These are phyloP conservation scores for Lucinisca nassula DNA, from an alignment of 2,888 invertebrate species.

Conservation along the genomic window DNA sequence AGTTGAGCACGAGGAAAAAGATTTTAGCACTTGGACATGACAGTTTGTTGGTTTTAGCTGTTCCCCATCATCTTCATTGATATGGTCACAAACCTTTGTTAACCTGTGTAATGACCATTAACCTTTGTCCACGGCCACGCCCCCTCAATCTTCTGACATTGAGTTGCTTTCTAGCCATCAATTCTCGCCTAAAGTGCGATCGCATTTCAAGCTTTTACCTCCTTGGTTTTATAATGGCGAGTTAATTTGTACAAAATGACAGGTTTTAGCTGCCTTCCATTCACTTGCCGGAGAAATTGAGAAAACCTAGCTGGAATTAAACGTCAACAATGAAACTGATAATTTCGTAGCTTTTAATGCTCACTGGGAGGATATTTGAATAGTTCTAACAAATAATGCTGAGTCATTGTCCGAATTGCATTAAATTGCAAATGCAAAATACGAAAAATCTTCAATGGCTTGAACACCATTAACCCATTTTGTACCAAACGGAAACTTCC, in stretches of 20 bases:
- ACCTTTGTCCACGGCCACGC: not conserved
- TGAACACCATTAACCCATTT: no score
- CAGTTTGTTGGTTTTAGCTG: no score
- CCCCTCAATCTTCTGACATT: not conserved
- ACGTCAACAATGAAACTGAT: not conserved
- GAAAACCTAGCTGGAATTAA: not conserved
- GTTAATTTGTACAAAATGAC: slow-evolving; percentile 26
- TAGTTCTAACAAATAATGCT: no score
- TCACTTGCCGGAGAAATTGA: not conserved
- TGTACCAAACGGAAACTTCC: no score
- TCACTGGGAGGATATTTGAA: not conserved
- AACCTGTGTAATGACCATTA: not conserved
- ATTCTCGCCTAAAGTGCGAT: not conserved
- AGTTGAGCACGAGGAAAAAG: no score
- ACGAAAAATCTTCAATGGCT: no score
- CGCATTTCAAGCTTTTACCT: not conserved
- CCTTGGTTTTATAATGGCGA: not conserved
- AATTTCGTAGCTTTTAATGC: not conserved
- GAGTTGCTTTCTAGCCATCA: slow-evolving; percentile 7
- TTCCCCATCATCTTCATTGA: no score
- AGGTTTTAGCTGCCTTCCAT: not conserved
- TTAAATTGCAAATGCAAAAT: no score
- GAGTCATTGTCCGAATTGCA: no score
- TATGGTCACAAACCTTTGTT: not conserved
- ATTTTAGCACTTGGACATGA: no score